Base-by-base conservation (phyloP, 1,140 invertebrate genomes). In the Orussus abietinus region DNA sequence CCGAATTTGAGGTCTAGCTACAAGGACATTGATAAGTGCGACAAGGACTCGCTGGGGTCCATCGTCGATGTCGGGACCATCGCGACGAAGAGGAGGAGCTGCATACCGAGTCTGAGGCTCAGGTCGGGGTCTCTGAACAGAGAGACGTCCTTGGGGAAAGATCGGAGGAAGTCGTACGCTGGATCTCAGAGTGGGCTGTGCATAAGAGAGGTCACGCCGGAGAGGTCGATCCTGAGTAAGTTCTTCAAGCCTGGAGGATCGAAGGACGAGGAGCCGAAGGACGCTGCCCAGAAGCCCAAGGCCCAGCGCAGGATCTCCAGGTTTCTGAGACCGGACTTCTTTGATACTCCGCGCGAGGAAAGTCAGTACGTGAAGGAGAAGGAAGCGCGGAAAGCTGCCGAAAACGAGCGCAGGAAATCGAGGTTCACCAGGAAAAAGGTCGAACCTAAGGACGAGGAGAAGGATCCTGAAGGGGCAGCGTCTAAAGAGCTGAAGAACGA, bases 261-360 rank as follows among this genome's bases (percentile, higher is more conserved):
- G 1, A 72, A 63, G 35, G 70, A 72, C 12, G 62, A 65, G n/a
- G 62, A 69, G 4, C 62, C 67, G n/a, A 70, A 68, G 44, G 66
- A 52, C 50, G 53, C 19, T 30, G 46, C 31, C 21, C 47, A 44
- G 9, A 64, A 57, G 43, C 51, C 58, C 9, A 69, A 67, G 15
- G 66, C 65, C 17, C 77, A 76, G 43, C 76, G 80, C 17, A 73
- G 80, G 41, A 78, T 85, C 26, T 87, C 85, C 9, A 73, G 85
- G 44, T 87, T 87, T 60, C 62, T 88, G 35, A 72, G 86, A 7
- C 84, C 86, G 0, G 86, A 89, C 58, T 88, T 89, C 57, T 89
- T 84, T 51, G 86, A 88, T 37, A 75, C 83, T 0, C 80, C 83
- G 0, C 64, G 78, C 26, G 84, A 86, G 47, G 83, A 86, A 45